phyloP scores from a whole-genome alignment of 2,797 vertebrate genomes.

The Myotis myotis region DNA sequence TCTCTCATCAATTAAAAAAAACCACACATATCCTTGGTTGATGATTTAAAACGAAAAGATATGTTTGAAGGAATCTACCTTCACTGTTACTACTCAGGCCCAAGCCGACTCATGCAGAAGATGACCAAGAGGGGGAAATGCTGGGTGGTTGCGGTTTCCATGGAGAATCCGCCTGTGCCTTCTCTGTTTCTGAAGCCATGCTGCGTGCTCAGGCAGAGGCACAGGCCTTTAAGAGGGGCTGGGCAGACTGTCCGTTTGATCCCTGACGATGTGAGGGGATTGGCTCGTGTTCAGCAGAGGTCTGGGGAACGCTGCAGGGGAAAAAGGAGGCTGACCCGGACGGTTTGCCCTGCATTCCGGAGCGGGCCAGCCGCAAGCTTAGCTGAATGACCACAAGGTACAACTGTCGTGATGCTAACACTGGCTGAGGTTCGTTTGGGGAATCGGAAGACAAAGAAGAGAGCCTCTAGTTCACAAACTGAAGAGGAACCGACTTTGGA shows the following conservation, averaged over 20 bases:
- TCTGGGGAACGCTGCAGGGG: background rate
- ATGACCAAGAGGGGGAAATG: background rate
- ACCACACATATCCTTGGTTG: background rate
- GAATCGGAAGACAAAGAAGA: background rate
- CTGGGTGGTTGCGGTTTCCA: background rate
- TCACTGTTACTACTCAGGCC: background rate
- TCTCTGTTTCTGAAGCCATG: constrained; percentile 44
- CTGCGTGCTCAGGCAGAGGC: constrained; percentile 23
- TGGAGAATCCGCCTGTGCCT: constrained; percentile 22
- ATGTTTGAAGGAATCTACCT: background rate
- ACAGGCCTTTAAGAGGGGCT: constrained; percentile 40
- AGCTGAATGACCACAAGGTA: background rate
- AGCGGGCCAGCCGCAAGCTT: too few relatives aligned
- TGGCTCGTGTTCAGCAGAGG: constrained; percentile 3
- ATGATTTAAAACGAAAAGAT: background rate
- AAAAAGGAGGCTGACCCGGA: constrained; percentile 18
- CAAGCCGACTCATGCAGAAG: background rate
- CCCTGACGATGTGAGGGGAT: constrained; percentile 10
- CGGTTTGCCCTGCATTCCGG: background rate
- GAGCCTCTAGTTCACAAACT: background rate
- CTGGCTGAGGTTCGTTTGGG: background rate
- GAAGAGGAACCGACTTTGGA: background rate
- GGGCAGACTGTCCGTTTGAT: constrained; percentile 63
- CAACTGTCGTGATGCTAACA: background rate
- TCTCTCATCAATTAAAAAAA: background rate